phyloP scores from a whole-genome alignment of 2,113 vertebrate species.

The Nerophis lumbriciformis region DNA sequence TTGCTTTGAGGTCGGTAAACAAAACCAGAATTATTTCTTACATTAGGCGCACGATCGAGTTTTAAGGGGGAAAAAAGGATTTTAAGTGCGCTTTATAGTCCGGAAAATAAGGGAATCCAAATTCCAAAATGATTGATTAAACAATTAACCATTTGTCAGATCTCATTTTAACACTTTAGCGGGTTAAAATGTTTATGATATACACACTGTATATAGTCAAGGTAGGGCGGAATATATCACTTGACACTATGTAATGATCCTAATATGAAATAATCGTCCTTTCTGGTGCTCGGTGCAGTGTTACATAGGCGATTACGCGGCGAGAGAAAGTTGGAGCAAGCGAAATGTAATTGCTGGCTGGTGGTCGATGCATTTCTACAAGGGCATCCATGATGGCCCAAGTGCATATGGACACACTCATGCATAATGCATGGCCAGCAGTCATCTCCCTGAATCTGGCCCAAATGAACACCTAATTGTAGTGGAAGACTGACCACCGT shows the following conservation, averaged over 20 bases:
- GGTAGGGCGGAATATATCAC: not conserved
- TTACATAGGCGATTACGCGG: slow-evolving; percentile 9
- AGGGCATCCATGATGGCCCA: slow-evolving; percentile 87
- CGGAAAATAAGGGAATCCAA: no score
- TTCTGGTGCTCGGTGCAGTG: not conserved
- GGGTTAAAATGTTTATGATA: no score
- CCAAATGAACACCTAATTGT: slow-evolving; percentile 84
- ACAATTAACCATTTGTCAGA: no score
- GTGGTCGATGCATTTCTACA: slow-evolving; percentile 64
- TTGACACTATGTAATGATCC: not conserved
- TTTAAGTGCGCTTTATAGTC: no score
- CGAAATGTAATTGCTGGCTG: slow-evolving; percentile 55
- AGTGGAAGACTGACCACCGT: slow-evolving; percentile 77
- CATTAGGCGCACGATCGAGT: no score
- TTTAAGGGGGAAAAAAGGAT: no score
- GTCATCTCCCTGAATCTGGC: slow-evolving; percentile 79
- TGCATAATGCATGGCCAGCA: slow-evolving; percentile 92
- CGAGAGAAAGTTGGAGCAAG: slow-evolving; percentile 32
- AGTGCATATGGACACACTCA: slow-evolving; percentile 86
- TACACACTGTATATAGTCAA: not conserved
- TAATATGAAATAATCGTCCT: not conserved
- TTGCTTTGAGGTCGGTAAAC: no score
- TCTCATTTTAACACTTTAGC: no score
- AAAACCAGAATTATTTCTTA: no score
- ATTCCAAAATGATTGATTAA: no score